Conservation (phyloP, 2,888 invertebrate genomes). For the Masnerella sp. region DNA sequence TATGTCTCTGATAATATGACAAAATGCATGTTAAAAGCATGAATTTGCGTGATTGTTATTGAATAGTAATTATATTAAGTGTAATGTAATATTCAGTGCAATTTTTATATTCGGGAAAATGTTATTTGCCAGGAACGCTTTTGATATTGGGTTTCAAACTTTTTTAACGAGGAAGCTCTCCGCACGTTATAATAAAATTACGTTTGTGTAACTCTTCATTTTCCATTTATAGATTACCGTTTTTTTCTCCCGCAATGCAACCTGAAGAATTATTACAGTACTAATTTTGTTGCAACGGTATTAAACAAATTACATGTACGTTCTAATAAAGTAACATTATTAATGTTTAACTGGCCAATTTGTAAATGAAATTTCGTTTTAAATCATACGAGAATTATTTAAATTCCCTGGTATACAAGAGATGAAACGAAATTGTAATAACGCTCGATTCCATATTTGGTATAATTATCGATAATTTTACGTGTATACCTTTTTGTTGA, state of each 20-base stretch:
- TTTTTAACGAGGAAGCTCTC: neutral
- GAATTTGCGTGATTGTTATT: slow-evolving; percentile 19
- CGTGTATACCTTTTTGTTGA: too few relatives aligned
- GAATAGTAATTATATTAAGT: slow-evolving; percentile 23
- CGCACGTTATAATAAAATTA: slow-evolving; percentile 11
- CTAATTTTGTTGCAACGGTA: too few relatives aligned
- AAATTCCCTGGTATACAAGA: too few relatives aligned
- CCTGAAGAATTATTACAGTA: too few relatives aligned
- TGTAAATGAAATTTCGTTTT: too few relatives aligned
- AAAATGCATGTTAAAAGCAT: slow-evolving; percentile 12
- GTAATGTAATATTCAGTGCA: slow-evolving; percentile 13
- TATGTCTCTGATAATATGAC: slow-evolving; percentile 2
- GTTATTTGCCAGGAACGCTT: slow-evolving; percentile 12
- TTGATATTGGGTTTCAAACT: slow-evolving; percentile 13
- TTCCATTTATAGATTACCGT: slow-evolving; percentile 2
- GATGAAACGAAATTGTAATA: too few relatives aligned
- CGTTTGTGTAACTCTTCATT: slow-evolving; percentile 5
- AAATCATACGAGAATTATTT: too few relatives aligned
- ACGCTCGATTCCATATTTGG: too few relatives aligned
- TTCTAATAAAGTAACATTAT: too few relatives aligned
- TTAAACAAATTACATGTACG: too few relatives aligned
- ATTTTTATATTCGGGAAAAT: slow-evolving; percentile 1
- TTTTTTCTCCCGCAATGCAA: slow-evolving; percentile 10
- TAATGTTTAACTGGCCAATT: too few relatives aligned
- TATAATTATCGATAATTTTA: too few relatives aligned